These are phyloP conservation scores for Ectropis crepuscularia DNA, from an alignment of 2,888 invertebrate genomes.

Conservation along the genomic window DNA sequence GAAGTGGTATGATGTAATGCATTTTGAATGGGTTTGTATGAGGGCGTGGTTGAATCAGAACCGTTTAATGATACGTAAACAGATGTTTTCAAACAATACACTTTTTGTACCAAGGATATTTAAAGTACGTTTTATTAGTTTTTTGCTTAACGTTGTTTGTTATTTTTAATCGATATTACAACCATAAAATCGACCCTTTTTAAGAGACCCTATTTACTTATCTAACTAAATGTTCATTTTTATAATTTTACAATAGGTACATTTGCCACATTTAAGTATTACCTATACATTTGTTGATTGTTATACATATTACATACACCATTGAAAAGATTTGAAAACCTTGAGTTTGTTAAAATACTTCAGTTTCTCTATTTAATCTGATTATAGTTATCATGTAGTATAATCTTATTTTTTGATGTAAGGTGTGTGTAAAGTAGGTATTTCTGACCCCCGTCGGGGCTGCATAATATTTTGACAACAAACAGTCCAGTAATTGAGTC, in stretches of 20 bases:
- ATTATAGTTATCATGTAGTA: no score
- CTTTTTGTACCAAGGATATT: slow-evolving; percentile 5
- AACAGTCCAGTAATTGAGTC: slow-evolving; percentile 68
- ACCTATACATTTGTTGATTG: no score
- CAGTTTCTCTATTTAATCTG: no score
- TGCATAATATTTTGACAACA: slow-evolving; percentile 72
- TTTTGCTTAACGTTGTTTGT: neutral
- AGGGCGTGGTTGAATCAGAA: slow-evolving; percentile 52
- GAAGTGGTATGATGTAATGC: slow-evolving; percentile 12
- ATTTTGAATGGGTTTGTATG: slow-evolving; percentile 46
- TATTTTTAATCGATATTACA: neutral
- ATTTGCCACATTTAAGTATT: no score
- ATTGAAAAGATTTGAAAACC: no score
- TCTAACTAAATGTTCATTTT: neutral
- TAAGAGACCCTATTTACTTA: neutral
- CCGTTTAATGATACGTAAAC: slow-evolving; percentile 67
- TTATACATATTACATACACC: no score
- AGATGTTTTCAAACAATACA: slow-evolving; percentile 60
- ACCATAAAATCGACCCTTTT: neutral
- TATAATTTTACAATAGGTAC: no score
- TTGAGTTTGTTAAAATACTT: no score
- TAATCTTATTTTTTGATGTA: no score
- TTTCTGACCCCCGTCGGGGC: no score
- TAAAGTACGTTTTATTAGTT: neutral
- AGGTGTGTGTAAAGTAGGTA: no score